A percentile compares a stretch with the other conserved stretches of the same genome.
Conservation (phyloP, 2,113 vertebrate genomes). For the Hiodon tergisus region DNA sequence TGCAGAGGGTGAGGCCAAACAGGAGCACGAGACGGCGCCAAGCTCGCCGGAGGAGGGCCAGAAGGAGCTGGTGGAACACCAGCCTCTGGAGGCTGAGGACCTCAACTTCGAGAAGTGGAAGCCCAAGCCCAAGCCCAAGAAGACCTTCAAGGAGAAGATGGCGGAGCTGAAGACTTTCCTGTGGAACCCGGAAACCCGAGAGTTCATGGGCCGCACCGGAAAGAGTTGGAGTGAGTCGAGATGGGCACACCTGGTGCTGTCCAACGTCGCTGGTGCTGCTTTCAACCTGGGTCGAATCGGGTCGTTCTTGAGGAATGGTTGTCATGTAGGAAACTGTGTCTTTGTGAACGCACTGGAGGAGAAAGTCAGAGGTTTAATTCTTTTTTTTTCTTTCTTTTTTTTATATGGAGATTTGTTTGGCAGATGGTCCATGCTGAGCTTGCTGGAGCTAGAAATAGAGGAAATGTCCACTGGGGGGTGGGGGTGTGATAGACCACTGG, state of each 20-base stretch:
- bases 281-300: slow-evolving; percentile 5
- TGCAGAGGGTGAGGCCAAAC: slow-evolving; percentile 2
- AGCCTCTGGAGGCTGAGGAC: slow-evolving; percentile 69
- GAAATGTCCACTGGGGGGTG: background rate
- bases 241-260: background rate
- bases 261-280: background rate
- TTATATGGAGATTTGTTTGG: no score
- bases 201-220: slow-evolving; percentile 86
- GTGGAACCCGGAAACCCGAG: slow-evolving; percentile 88
- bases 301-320: slow-evolving; percentile 3
- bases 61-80: slow-evolving; percentile 48
- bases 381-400: no score
- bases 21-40: slow-evolving; percentile 2
- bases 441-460: no score
- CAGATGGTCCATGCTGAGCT: no score
- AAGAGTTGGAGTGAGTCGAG: slow-evolving; percentile 91
- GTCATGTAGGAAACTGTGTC: background rate
- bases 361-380: no score
- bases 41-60: background rate
- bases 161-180: slow-evolving; percentile 75
- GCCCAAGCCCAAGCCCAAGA: slow-evolving; percentile 59
- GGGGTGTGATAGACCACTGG: background rate
- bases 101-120: slow-evolving; percentile 69
- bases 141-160: slow-evolving; percentile 73
- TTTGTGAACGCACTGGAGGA: no score